These are phyloP conservation scores for Meandrusa payeni DNA, from an alignment of 2,888 invertebrate species.

Conservation along the genomic window DNA sequence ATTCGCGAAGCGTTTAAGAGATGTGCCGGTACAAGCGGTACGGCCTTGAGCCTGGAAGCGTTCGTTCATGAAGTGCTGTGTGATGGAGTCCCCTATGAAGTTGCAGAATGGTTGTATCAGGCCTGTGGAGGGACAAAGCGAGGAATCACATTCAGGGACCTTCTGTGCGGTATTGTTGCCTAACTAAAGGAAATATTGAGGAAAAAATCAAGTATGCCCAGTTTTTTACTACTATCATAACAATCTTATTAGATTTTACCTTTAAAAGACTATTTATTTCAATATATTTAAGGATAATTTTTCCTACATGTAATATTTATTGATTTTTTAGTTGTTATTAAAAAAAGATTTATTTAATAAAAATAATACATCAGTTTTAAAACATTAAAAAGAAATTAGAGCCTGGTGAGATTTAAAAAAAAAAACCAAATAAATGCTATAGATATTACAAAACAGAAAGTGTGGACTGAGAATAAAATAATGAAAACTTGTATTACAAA, in stretches of 20 bases:
- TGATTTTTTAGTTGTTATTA: no score
- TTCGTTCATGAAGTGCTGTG: constrained; percentile 93
- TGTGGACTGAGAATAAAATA: no score
- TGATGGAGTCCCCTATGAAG: constrained; percentile 90
- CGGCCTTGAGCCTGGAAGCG: constrained; percentile 85
- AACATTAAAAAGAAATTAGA: no score
- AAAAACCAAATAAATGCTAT: no score
- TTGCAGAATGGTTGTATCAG: constrained; percentile 90
- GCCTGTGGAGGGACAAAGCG: constrained; percentile 92
- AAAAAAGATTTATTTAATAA: no score
- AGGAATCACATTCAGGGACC: constrained; percentile 90
- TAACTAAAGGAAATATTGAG: constrained; percentile 91
- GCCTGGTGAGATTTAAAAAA: no score
- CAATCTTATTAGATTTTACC: constrained; percentile 3
- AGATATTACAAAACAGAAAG: no score
- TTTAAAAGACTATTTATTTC: no score
- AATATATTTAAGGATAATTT: no score
- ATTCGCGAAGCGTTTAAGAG: constrained; percentile 94
- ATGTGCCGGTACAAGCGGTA: constrained; percentile 85
- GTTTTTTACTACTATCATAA: not conserved
- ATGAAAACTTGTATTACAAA: no score
- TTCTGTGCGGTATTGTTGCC: constrained; percentile 92
- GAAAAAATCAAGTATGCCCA: constrained; percentile 88
- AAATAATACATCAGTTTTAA: no score
- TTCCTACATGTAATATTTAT: no score